Conservation (phyloP, 1,140 invertebrate genomes). For the Campoletis sonorensis region DNA sequence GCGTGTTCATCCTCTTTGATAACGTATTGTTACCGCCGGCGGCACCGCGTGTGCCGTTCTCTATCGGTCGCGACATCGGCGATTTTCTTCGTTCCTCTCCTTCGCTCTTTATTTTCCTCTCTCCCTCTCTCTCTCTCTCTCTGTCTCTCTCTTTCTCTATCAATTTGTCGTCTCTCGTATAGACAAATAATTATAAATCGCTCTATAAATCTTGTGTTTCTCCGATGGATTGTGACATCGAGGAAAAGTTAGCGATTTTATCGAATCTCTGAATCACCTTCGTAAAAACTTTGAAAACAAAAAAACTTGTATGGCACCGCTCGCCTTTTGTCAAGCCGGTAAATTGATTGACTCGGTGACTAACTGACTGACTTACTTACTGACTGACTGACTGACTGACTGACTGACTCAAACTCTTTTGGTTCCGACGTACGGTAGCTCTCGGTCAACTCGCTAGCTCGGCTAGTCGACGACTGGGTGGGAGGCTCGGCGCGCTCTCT, state of each 20-base stretch:
- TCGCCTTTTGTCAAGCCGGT: neutral
- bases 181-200: neutral
- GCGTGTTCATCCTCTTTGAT: slow-evolving; percentile 43
- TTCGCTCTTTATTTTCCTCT: neutral
- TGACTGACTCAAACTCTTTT: slow-evolving; percentile 41
- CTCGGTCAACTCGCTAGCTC: slow-evolving; percentile 41
- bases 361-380: slow-evolving; percentile 15
- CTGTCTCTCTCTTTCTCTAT: neutral
- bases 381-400: slow-evolving; percentile 52
- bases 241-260: no score
- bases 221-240: neutral
- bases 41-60: slow-evolving; percentile 50
- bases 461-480: slow-evolving; percentile 29
- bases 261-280: no score
- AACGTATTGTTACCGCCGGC: slow-evolving; percentile 24
- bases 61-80: slow-evolving; percentile 53
- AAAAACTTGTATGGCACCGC: neutral
- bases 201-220: neutral
- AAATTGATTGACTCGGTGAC: neutral
- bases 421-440: slow-evolving; percentile 23
- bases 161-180: no score
- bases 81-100: slow-evolving; percentile 19
- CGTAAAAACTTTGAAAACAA: neutral
- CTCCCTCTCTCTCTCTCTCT: slow-evolving; percentile 16
- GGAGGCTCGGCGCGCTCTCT: slow-evolving; percentile 18